Conservation (phyloP, 2,113 vertebrate genomes). For the Bufo gargarizans region DNA sequence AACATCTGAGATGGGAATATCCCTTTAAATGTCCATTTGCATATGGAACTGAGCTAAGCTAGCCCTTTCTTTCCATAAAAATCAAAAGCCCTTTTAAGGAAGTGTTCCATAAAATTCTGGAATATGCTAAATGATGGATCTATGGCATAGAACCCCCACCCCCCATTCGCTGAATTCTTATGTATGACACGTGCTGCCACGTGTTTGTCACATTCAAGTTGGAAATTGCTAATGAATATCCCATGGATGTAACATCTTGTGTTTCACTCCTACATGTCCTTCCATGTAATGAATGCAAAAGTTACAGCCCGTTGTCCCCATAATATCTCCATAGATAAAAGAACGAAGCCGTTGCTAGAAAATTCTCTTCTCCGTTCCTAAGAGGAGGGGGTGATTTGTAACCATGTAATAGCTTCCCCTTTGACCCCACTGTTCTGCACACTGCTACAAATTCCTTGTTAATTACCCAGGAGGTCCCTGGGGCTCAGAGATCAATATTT, state of each 20-base stretch:
- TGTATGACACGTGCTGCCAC: background rate
- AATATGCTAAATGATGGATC: too few species aligned
- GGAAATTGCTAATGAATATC: background rate
- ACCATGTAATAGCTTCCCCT: slow-evolving; percentile 21
- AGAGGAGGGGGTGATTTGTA: slow-evolving; percentile 4
- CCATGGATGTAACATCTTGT: background rate
- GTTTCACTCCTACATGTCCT: background rate
- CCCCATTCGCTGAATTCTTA: background rate
- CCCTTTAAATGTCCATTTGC: too few species aligned
- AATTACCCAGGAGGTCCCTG: slow-evolving; percentile 53
- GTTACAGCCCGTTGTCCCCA: background rate
- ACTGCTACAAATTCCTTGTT: slow-evolving; percentile 12
- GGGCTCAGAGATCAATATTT: slow-evolving; percentile 48
- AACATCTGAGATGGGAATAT: too few species aligned
- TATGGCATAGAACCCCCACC: too few species aligned
- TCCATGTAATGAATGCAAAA: slow-evolving; percentile 3
- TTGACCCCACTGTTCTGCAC: slow-evolving; percentile 21
- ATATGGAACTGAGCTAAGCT: too few species aligned
- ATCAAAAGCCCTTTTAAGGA: too few species aligned
- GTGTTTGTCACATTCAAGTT: background rate
- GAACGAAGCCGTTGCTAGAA: background rate
- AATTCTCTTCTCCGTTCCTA: background rate
- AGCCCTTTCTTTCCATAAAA: too few species aligned
- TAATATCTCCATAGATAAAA: background rate
- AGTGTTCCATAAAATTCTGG: too few species aligned